These are phyloP conservation scores for Drosophila longiperda DNA, from an alignment of 2,888 invertebrate species.

Conservation along the genomic window DNA sequence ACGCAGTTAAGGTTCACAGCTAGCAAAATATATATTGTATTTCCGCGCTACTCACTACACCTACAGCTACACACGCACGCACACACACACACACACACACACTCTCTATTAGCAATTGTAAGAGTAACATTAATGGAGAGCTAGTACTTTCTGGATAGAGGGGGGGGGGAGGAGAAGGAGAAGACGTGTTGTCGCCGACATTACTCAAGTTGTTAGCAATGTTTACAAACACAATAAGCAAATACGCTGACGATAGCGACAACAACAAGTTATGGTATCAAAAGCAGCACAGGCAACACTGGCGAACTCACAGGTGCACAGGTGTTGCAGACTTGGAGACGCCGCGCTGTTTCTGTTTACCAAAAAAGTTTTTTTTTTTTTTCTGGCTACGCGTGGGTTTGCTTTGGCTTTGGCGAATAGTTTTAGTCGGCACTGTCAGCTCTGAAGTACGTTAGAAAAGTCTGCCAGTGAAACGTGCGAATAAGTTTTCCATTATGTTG, in stretches of 20 bases:
- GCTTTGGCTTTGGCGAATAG: slow-evolving; percentile 47
- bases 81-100: slow-evolving; percentile 16
- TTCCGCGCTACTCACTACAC: slow-evolving; percentile 54
- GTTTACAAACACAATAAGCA: slow-evolving; percentile 81
- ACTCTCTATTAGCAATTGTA: slow-evolving; percentile 63
- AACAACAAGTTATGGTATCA: slow-evolving; percentile 20
- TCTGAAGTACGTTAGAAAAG: slow-evolving; percentile 55
- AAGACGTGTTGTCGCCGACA: slow-evolving; percentile 73
- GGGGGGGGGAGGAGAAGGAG: slow-evolving; percentile 16
- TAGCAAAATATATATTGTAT: slow-evolving; percentile 59
- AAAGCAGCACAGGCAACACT: slow-evolving; percentile 13
- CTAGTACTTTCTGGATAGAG: slow-evolving; percentile 12
- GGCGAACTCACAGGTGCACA: slow-evolving; percentile 36
- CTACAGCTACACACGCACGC: slow-evolving; percentile 19
- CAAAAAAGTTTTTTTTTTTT: slow-evolving; percentile 52
- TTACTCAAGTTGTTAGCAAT: slow-evolving; percentile 80
- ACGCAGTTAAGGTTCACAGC: slow-evolving; percentile 33
- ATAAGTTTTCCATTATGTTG: slow-evolving; percentile 67
- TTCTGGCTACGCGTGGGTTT: slow-evolving; percentile 34
- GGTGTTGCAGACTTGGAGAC: slow-evolving; percentile 67
- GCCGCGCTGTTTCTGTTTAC: slow-evolving; percentile 54
- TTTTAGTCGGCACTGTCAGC: slow-evolving; percentile 61
- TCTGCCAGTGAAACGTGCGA: slow-evolving; percentile 65
- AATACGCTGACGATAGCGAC: slow-evolving; percentile 65
- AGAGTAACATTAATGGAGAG: slow-evolving; percentile 44